Base-by-base conservation (phyloP, 2,888 invertebrate species). In the Mylabris sibirica region DNA sequence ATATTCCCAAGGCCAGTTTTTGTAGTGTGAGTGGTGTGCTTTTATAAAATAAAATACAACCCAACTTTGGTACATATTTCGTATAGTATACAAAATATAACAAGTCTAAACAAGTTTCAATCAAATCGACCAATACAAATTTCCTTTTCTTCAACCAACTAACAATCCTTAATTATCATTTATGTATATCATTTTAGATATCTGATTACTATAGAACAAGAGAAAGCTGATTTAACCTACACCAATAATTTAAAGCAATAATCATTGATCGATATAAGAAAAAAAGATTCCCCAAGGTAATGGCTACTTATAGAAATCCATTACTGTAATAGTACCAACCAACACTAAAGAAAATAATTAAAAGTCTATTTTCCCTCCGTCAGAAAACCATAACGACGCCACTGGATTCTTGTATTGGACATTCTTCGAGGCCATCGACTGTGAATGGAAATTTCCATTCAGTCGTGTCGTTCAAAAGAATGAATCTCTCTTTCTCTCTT, bases 1-100 rank as follows among this genome's bases (percentile, higher is more conserved):
- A 20, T 49, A 49, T 35, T 24, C 35, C 49, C 64, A 64, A 64
- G 64, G 59, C 64, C 64, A 38, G 64, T 64, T 64, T 64, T 64
- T 64, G 59, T 34, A 57, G 9, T 12, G 60, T 60, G n/a, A n/a
- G 60, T 34, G 49, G 49, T 49, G 49, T 49, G 11, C 9, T 20
- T 20, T 20, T 30, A 30, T 30, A 30, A 30, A 30, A 17, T n/a
- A n/a, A n/a, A 49, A 22, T 20, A 49, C 20, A 11, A 64, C 22
- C 35, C 64, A 59, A 64, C 57, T 64, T 59, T 64, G 64, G 60
- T 60, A 20, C n/a, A 9, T n/a, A n/a, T n/a, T n/a, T n/a, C n/a
- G n/a, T n/a, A n/a, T n/a, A n/a, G n/a, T n/a, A n/a, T n/a, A n/a
- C n/a, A n/a, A n/a, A n/a, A n/a, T n/a, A 30, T 35, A 59, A 26